Conservation (phyloP, 2,888 invertebrate genomes). For the Lordiphosa fenestrarum region DNA sequence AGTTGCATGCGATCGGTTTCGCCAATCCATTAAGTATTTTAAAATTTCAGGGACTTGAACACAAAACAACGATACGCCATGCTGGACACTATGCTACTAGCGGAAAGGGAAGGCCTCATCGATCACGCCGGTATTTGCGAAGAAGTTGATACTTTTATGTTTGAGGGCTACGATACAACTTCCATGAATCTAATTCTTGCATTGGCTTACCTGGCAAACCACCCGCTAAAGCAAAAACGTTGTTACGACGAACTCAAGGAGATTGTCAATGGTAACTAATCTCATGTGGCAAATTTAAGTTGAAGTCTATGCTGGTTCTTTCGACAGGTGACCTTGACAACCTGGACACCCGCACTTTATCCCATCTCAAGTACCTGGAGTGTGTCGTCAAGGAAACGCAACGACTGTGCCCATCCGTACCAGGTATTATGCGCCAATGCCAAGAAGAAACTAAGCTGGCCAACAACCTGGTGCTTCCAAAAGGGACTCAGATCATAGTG, state of each 20-base stretch:
- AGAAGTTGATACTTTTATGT: slow-evolving; percentile 87
- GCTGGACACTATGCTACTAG: slow-evolving; percentile 65
- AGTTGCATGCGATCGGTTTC: neutral
- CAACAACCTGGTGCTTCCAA: slow-evolving; percentile 43
- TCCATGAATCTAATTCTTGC: slow-evolving; percentile 64
- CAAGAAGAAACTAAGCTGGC: slow-evolving; percentile 35
- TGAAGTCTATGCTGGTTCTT: neutral
- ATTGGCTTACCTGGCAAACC: slow-evolving; percentile 53
- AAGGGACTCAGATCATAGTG: slow-evolving; percentile 34
- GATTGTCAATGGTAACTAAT: slow-evolving; percentile 49
- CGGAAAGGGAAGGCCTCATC: slow-evolving; percentile 63
- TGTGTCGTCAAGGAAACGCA: slow-evolving; percentile 53
- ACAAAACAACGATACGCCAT: slow-evolving; percentile 65
- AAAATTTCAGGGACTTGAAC: slow-evolving; percentile 17
- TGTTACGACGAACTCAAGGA: slow-evolving; percentile 65
- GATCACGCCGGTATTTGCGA: slow-evolving; percentile 82
- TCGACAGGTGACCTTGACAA: slow-evolving; percentile 40
- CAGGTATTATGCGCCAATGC: slow-evolving; percentile 41
- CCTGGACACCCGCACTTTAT: slow-evolving; percentile 36
- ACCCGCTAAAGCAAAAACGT: slow-evolving; percentile 55
- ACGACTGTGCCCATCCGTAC: slow-evolving; percentile 80
- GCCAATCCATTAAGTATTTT: neutral
- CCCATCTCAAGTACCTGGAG: slow-evolving; percentile 46
- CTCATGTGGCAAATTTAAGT: neutral
- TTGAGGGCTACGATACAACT: slow-evolving; percentile 66